Conservation (phyloP, 2,888 invertebrate genomes). For the Nysson spinosus region DNA sequence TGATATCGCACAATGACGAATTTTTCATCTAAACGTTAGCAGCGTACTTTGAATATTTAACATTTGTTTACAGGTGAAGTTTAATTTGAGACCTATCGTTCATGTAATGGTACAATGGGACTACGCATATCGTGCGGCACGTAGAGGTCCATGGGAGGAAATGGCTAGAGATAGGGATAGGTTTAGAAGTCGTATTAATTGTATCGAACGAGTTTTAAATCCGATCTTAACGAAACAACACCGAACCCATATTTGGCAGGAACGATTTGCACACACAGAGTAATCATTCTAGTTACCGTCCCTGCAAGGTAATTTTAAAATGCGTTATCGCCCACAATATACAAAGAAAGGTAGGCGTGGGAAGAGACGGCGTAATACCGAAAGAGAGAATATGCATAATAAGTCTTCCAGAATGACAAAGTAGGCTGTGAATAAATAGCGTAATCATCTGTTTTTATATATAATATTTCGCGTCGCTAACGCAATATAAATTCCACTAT, state of each 20-base stretch:
- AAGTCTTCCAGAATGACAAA: constrained; percentile 40
- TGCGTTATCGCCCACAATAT: background rate
- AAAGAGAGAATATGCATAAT: constrained; percentile 35
- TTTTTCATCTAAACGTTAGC: too few relatives aligned
- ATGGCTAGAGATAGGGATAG: constrained; percentile 79
- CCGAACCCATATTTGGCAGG: constrained; percentile 76
- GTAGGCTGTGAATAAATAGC: constrained; percentile 52
- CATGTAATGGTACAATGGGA: constrained; percentile 80
- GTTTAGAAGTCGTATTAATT: constrained; percentile 77
- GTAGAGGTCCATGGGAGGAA: constrained; percentile 81
- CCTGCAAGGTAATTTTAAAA: constrained; percentile 24
- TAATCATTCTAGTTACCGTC: constrained; percentile 16
- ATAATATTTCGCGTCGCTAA: constrained; percentile 6
- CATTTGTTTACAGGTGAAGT: constrained; percentile 78
- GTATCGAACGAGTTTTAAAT: constrained; percentile 72
- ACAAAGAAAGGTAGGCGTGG: too few relatives aligned
- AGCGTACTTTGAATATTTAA: too few relatives aligned
- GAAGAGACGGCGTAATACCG: constrained; percentile 26
- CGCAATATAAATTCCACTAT: constrained; percentile 4
- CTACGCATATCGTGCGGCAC: constrained; percentile 79
- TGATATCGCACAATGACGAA: background rate
- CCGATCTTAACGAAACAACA: constrained; percentile 77
- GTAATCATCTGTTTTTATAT: constrained; percentile 14
- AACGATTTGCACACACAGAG: constrained; percentile 71
- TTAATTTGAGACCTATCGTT: constrained; percentile 76